These are phyloP conservation scores for Phortica magna DNA, from an alignment of 2,888 invertebrate species.

Conservation along the genomic window DNA sequence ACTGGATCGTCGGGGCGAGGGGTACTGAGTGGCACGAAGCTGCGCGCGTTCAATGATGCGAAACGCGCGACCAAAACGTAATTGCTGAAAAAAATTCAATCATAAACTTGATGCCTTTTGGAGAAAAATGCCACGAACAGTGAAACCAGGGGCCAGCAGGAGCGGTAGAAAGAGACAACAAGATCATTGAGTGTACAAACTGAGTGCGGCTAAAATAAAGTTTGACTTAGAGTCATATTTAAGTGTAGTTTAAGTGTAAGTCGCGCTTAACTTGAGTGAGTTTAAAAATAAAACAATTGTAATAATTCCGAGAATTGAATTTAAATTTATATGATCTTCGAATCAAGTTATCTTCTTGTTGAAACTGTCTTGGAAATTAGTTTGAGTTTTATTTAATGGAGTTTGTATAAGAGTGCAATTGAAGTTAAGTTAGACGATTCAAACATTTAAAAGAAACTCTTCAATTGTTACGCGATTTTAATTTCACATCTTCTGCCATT, in stretches of 20 bases:
- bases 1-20: background rate
- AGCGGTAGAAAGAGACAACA: background rate
- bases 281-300: too few species aligned
- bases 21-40: slow-evolving; percentile 24
- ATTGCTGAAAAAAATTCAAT: slow-evolving; percentile 38
- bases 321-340: too few species aligned
- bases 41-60: slow-evolving; percentile 61
- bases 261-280: too few species aligned
- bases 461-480: too few species aligned
- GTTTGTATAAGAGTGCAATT: too few species aligned
- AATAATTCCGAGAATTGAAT: too few species aligned
- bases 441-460: too few species aligned
- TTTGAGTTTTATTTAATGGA: too few species aligned
- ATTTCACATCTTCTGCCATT: too few species aligned
- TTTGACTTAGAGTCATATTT: background rate
- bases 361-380: too few species aligned
- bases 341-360: too few species aligned
- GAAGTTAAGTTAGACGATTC: too few species aligned
- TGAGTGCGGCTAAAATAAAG: background rate
- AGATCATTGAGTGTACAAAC: background rate
- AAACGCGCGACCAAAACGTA: slow-evolving; percentile 55
- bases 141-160: background rate
- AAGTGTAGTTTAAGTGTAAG: background rate
- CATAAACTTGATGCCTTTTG: slow-evolving; percentile 21
- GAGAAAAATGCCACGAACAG: background rate